Conservation (phyloP, 2,888 invertebrate genomes). For the Panorpa germanica region DNA sequence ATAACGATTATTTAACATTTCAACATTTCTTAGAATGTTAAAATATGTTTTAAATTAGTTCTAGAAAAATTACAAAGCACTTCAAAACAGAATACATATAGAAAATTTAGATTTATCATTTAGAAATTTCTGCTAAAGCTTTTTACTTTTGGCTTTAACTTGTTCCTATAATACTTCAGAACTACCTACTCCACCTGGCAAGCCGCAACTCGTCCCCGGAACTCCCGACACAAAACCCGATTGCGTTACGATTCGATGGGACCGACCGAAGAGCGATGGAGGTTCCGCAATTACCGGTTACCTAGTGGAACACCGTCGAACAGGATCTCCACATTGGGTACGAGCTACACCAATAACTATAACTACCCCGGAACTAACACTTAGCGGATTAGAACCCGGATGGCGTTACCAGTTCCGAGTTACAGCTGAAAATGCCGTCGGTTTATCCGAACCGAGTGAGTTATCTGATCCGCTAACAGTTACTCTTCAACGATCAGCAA, state of each 20-base stretch:
- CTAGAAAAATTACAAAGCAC: too few relatives aligned
- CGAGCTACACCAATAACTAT: constrained; percentile 58
- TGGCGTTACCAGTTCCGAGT: constrained; percentile 83
- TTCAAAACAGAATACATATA: too few relatives aligned
- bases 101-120: too few relatives aligned
- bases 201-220: constrained; percentile 60
- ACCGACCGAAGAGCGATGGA: constrained; percentile 63
- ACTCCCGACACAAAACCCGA: constrained; percentile 57
- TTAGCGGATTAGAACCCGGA: constrained; percentile 69
- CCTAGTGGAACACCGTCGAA: constrained; percentile 55
- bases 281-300: constrained; percentile 74
- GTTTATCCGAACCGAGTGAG: constrained; percentile 68
- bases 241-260: constrained; percentile 66
- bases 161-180: constrained; percentile 33
- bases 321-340: constrained; percentile 69
- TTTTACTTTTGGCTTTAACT: too few relatives aligned
- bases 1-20: too few relatives aligned
- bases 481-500: constrained; percentile 44
- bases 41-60: too few relatives aligned
- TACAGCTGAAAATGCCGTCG: constrained; percentile 79
- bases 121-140: too few relatives aligned
- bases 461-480: constrained; percentile 73
- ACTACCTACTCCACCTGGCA: constrained; percentile 61
- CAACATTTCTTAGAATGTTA: too few relatives aligned
- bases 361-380: constrained; percentile 49